These are phyloP conservation scores for Zaprionus taronus DNA, from an alignment of 1,140 invertebrate species.

Conservation along the genomic window DNA sequence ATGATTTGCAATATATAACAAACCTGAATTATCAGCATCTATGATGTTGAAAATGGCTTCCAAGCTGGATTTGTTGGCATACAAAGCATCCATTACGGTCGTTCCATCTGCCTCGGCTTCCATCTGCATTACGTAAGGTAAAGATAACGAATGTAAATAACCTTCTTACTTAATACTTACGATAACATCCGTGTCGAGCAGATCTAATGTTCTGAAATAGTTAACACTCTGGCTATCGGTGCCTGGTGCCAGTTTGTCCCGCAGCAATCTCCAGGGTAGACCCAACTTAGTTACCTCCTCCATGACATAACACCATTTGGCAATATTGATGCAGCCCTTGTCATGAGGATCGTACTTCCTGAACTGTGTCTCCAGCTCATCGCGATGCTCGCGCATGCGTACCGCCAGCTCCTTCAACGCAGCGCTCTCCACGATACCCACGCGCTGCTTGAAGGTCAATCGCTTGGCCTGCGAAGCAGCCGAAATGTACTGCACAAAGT, in stretches of 20 bases:
- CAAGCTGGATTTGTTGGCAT: slow-evolving; percentile 93
- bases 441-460: slow-evolving; percentile 91
- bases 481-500: slow-evolving; percentile 94
- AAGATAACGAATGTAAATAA: background rate
- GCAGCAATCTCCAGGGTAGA: slow-evolving; percentile 92
- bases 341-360: slow-evolving; percentile 88
- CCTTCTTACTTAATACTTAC: slow-evolving; percentile 73
- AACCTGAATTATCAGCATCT: slow-evolving; percentile 96
- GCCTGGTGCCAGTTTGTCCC: slow-evolving; percentile 89
- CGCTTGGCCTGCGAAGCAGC: slow-evolving; percentile 88
- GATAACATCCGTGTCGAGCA: slow-evolving; percentile 85
- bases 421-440: slow-evolving; percentile 92
- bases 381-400: slow-evolving; percentile 89
- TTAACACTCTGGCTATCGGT: slow-evolving; percentile 88
- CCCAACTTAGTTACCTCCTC: slow-evolving; percentile 90
- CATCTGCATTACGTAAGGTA: slow-evolving; percentile 83
- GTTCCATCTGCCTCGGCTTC: slow-evolving; percentile 86
- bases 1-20: background rate
- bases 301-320: slow-evolving; percentile 92
- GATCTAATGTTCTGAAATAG: slow-evolving; percentile 91
- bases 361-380: slow-evolving; percentile 90
- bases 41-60: slow-evolving; percentile 96
- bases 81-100: slow-evolving; percentile 92
- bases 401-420: slow-evolving; percentile 91
- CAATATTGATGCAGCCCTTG: slow-evolving; percentile 89